Base-by-base conservation (phyloP, 2,113 vertebrate species). In the Cephalopholis sonnerati region DNA sequence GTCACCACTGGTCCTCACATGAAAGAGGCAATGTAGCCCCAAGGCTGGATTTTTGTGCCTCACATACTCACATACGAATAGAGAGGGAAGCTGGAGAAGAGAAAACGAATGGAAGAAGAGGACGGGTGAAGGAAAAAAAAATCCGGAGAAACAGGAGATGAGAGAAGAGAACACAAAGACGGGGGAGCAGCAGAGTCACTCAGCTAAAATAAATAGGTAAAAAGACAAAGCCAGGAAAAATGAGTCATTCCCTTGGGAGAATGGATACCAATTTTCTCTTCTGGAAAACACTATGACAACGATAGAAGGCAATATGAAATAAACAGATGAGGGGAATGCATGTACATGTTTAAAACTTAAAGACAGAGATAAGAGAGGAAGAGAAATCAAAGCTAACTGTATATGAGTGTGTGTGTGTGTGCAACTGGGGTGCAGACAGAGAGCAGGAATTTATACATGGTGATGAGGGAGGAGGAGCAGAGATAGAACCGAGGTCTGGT, bases 1-100 rank as follows among this genome's bases (percentile, higher is more conserved):
- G 88, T 91, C 92, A 94, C 83, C 87, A 81, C 91, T 85, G 92
- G 91, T 94, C 91, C 80, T 92, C 88, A 90, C 90, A 94, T 91
- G 82, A 94, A 92, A 89, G 87, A 91, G 87, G 78, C 83, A 75
- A 83, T 87, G 91, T 90, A 91, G 87, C 89, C 93, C 86, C 81
- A 84, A 79, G 92, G 93, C 84, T 79, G 81, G 81, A 86, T 81
- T 87, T 80, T 88, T 93, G 75, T 85, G 79, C 84, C 69, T 73
- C 73, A 24, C 77, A 69, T 68, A 78, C 69, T 73, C 73, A 24
- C 77, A 69, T 68, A 78, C 32, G 39, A 77, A 77, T 46, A 79
- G 59, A 87, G 71, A 67, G 58, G 46, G 41, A 74, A 64, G 70
- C 76, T 71, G 12, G 39, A 73, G 63, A 48, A 81, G 48, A 77